Evolutionary conservation across 2,888 invertebrate species (phyloP).

Genomic region (Schrankia costaestrigalis): DNA sequence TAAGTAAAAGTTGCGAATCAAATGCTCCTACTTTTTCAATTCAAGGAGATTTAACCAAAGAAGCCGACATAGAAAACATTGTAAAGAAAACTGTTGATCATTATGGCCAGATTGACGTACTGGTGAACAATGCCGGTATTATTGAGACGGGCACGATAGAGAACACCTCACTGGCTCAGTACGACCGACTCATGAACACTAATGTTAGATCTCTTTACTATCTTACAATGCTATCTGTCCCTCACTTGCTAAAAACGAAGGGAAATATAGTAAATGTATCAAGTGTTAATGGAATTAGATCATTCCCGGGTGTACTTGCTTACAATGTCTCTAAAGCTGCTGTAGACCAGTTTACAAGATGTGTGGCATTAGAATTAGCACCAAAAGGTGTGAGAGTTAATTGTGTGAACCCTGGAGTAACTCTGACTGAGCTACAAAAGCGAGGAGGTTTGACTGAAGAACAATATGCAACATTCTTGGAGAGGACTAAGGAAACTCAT

Average conservation of each 20-base stretch:
- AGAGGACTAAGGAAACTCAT: constrained; percentile 92
- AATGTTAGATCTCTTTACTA: constrained; percentile 92
- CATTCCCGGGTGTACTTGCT: constrained; percentile 93
- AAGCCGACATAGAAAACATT: constrained; percentile 86
- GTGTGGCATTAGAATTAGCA: constrained; percentile 93
- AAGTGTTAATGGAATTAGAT: constrained; percentile 94
- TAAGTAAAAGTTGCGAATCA: constrained; percentile 62
- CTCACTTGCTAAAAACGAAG: constrained; percentile 89
- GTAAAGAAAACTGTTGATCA: constrained; percentile 86
- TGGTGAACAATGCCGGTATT: constrained; percentile 95
- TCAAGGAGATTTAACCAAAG: constrained; percentile 87
- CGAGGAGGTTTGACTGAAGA: constrained; percentile 91
- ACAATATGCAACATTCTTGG: constrained; percentile 91
- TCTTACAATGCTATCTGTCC: constrained; percentile 92
- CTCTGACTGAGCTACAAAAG: constrained; percentile 92
- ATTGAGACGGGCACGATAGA: constrained; percentile 92
- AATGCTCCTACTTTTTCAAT: constrained; percentile 77
- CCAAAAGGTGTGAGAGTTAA: constrained; percentile 92
- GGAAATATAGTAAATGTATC: constrained; percentile 98
- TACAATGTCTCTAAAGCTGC: constrained; percentile 97
- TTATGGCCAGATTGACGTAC: constrained; percentile 89
- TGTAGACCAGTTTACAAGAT: constrained; percentile 96
- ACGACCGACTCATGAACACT: constrained; percentile 92
- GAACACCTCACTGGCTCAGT: constrained; percentile 91
- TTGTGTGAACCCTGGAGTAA: constrained; percentile 96